Conservation (phyloP, 2,113 vertebrate species). For the Microtus oregoni region DNA sequence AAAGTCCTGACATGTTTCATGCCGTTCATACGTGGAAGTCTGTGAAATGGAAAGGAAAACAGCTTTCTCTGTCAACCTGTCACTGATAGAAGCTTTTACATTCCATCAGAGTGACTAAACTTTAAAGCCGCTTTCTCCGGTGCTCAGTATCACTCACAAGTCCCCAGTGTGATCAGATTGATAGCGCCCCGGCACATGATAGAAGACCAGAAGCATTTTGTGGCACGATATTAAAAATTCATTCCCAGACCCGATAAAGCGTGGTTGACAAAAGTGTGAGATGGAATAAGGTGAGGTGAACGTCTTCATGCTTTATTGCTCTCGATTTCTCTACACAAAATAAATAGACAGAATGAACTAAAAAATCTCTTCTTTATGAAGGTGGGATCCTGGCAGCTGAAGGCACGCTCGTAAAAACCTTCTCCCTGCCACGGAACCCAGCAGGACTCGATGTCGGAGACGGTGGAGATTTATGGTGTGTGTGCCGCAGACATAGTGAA, state of each 20-base stretch:
- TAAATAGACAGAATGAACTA: constrained; percentile 87
- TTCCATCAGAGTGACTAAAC: constrained; percentile 92
- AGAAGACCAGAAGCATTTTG: constrained; percentile 88
- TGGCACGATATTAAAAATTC: constrained; percentile 90
- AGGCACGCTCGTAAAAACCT: constrained; percentile 84
- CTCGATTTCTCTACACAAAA: constrained; percentile 89
- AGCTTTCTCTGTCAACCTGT: constrained; percentile 95
- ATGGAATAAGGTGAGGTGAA: constrained; percentile 86
- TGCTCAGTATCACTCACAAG: constrained; percentile 88
- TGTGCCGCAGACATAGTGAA: constrained; percentile 80
- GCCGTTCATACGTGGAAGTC: constrained; percentile 91
- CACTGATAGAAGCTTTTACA: constrained; percentile 91
- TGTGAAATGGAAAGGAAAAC: constrained; percentile 94
- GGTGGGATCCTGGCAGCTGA: constrained; percentile 86
- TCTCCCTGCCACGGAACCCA: constrained; percentile 80
- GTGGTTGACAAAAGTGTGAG: constrained; percentile 87
- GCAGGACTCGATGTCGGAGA: constrained; percentile 75
- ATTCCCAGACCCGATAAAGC: constrained; percentile 88
- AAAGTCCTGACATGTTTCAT: constrained; percentile 92
- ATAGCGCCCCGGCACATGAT: constrained; percentile 87
- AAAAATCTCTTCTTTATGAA: constrained; percentile 88
- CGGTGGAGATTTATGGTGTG: constrained; percentile 83
- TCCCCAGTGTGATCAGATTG: constrained; percentile 90
- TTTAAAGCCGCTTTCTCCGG: constrained; percentile 91
- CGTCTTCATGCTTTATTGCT: constrained; percentile 89